Evolutionary conservation across 1,140 invertebrate species (phyloP).

Genomic region (Halyomorpha halys): DNA sequence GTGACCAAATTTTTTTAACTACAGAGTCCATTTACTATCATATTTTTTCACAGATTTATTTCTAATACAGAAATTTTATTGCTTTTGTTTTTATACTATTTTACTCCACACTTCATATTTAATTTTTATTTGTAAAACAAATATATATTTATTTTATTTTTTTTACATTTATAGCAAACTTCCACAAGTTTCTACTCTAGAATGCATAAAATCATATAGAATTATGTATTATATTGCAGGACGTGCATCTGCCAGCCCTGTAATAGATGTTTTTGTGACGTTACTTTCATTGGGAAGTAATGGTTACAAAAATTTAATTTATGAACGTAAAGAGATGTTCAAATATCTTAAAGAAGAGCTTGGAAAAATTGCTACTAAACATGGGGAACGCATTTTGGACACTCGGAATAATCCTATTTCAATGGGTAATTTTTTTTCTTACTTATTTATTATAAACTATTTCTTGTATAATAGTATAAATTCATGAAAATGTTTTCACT

Average conservation of each 20-base stretch:
- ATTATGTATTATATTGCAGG: constrained; percentile 37
- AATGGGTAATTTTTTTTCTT: constrained; percentile 41
- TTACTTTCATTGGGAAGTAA: constrained; percentile 59
- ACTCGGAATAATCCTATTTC: constrained; percentile 66
- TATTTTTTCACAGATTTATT: too few relatives aligned
- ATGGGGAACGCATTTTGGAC: constrained; percentile 53
- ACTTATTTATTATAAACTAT: too few relatives aligned
- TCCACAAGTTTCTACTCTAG: constrained; percentile 1
- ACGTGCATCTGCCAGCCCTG: constrained; percentile 61
- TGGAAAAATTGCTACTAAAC: constrained; percentile 45
- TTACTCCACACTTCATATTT: too few relatives aligned
- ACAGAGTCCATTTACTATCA: too few relatives aligned
- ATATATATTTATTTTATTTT: not conserved
- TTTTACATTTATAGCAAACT: not conserved
- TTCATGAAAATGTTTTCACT: too few relatives aligned
- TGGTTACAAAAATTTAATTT: constrained; percentile 53
- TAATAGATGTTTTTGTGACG: constrained; percentile 72
- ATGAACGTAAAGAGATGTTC: constrained; percentile 55
- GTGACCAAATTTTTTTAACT: too few relatives aligned
- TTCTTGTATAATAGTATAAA: too few relatives aligned
- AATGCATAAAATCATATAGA: constrained; percentile 19
- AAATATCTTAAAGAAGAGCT: constrained; percentile 53
- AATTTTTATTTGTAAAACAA: too few relatives aligned
- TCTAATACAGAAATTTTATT: too few relatives aligned
- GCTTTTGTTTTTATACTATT: too few relatives aligned